Evolutionary conservation across 35 echinoderm and acorn worm genomes (phyloP).

Genomic region (Eucidaris tribuloides): DNA sequence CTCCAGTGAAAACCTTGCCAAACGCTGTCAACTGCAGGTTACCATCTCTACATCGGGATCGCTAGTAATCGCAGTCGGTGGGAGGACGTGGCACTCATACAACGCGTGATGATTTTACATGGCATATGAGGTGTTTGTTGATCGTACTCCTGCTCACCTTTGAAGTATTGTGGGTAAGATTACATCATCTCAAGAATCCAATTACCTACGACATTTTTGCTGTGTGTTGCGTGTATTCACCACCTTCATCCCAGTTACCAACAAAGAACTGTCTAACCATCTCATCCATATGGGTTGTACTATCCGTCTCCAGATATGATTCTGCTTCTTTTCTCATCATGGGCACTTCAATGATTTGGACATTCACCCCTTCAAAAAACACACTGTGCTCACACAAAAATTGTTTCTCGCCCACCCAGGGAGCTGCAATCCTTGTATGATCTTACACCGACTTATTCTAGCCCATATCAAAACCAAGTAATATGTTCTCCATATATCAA

Average conservation of each 20-base stretch:
- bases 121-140: neutral
- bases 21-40: neutral
- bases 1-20: neutral
- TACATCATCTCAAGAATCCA: neutral
- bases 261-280: neutral
- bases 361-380: neutral
- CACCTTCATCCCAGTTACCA: neutral
- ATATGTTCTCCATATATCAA: neutral
- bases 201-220: neutral
- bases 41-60: slow-evolving; percentile 8
- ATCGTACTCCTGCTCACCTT: neutral
- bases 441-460: neutral
- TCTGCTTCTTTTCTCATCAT: neutral
- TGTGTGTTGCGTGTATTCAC: slow-evolving; percentile 8
- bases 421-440: neutral
- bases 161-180: neutral
- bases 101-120: neutral
- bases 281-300: neutral
- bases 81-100: neutral
- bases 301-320: neutral
- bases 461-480: neutral
- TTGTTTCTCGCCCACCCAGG: neutral
- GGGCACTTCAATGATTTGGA: neutral
- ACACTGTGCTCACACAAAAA: neutral
- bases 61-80: neutral